phyloP scores from a whole-genome alignment of 2,888 invertebrate species.

The Pristionchus exspectatus region DNA sequence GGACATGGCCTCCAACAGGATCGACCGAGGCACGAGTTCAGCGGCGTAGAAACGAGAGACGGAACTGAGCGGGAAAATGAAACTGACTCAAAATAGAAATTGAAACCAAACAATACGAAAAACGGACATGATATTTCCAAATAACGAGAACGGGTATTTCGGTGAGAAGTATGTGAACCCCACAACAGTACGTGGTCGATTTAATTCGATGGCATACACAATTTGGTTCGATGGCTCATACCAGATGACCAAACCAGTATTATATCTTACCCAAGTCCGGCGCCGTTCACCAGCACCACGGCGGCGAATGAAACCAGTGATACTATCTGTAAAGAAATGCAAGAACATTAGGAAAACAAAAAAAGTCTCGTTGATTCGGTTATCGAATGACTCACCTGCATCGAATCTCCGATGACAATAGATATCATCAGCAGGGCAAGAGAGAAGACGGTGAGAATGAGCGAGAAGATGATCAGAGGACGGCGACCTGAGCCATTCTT shows the following conservation, averaged over 20 bases:
- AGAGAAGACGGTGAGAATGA: background rate
- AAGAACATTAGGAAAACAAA: too few relatives aligned
- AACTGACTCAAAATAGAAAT: too few relatives aligned
- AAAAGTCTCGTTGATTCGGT: too few relatives aligned
- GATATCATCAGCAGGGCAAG: background rate
- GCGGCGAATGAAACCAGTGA: conserved; percentile 57
- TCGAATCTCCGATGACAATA: background rate
- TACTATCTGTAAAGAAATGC: too few relatives aligned
- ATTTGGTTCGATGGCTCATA: too few relatives aligned
- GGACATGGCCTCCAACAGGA: conserved; percentile 63
- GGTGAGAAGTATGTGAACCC: too few relatives aligned
- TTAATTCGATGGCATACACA: too few relatives aligned
- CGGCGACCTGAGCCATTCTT: background rate
- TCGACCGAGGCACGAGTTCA: conserved; percentile 65
- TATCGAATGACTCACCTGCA: too few relatives aligned
- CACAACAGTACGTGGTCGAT: too few relatives aligned
- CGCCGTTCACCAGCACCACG: conserved; percentile 58
- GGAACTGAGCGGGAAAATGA: conserved; percentile 16
- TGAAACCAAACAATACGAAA: too few relatives aligned
- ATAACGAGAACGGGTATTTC: too few relatives aligned
- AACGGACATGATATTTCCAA: too few relatives aligned
- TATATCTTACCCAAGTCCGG: conserved; percentile 53
- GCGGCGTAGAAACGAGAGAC: conserved; percentile 69
- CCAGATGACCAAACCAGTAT: background rate
- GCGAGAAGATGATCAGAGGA: background rate